Conservation (phyloP, 2,113 vertebrate species). For the Raja brachyura region DNA sequence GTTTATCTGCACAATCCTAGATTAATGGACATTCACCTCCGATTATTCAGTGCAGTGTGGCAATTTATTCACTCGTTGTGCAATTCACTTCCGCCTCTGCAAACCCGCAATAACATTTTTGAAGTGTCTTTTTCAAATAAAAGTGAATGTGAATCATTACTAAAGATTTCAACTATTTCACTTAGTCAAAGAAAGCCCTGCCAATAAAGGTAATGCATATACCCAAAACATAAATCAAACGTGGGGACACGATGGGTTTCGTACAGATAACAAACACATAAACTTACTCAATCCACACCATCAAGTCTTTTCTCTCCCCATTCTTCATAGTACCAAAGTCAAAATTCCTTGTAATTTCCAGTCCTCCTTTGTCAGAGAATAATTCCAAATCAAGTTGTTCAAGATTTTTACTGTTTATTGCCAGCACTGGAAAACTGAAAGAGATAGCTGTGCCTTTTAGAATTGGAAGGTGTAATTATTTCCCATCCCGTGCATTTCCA, state of each 20-base stretch:
- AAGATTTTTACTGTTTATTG: not conserved
- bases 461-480: not conserved
- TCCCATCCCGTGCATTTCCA: not conserved
- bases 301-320: conserved; percentile 58
- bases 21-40: not conserved
- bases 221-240: not conserved
- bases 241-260: not conserved
- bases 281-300: conserved; percentile 81
- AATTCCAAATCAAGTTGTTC: not conserved
- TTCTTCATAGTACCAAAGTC: conserved; percentile 70
- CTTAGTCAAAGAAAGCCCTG: not conserved
- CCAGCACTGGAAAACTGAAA: not conserved
- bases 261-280: not conserved
- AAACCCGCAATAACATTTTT: not conserved
- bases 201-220: not conserved
- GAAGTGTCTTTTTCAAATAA: not conserved
- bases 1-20: not conserved
- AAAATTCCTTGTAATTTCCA: conserved; percentile 65
- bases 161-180: not conserved
- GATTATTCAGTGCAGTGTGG: not conserved
- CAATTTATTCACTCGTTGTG: not conserved
- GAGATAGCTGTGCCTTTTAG: not conserved
- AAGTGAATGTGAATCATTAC: not conserved
- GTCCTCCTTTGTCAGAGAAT: conserved; percentile 61
- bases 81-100: not conserved